phyloP scores from a whole-genome alignment of 2,888 invertebrate species.

The Drosophila pseudotakahashii region DNA sequence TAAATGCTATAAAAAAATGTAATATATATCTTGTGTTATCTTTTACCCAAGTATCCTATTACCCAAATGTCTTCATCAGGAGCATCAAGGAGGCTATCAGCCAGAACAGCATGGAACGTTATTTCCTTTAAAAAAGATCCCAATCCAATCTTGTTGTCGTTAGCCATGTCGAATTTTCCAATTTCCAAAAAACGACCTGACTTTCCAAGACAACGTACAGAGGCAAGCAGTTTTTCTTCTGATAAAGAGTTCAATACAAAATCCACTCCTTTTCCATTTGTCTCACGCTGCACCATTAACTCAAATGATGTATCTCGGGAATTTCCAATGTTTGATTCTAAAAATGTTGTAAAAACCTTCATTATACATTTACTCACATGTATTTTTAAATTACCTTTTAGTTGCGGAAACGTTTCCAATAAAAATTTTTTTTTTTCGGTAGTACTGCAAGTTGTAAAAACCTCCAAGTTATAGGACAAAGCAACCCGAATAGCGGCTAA shows the following conservation, averaged over 20 bases:
- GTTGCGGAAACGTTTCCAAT: constrained; percentile 85
- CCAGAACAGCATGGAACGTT: constrained; percentile 91
- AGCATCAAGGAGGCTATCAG: constrained; percentile 88
- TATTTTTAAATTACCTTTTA: constrained; percentile 85
- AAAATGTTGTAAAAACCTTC: not conserved
- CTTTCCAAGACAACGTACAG: constrained; percentile 86
- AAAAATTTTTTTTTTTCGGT: constrained; percentile 88
- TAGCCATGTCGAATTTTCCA: constrained; percentile 92
- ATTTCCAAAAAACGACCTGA: constrained; percentile 92
- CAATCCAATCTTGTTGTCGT: constrained; percentile 88
- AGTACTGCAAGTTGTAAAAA: constrained; percentile 90
- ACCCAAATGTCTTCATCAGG: constrained; percentile 83
- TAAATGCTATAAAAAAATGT: constrained; percentile 80
- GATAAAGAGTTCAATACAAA: constrained; percentile 95
- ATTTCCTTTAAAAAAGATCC: constrained; percentile 89
- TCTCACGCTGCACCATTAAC: constrained; percentile 91
- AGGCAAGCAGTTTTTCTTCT: constrained; percentile 94
- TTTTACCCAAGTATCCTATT: constrained; percentile 11
- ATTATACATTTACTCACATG: constrained; percentile 79
- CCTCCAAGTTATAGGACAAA: constrained; percentile 87
- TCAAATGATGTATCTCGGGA: constrained; percentile 95
- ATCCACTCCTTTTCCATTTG: constrained; percentile 95
- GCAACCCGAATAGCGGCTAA: constrained; percentile 91
- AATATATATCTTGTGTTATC: not conserved
- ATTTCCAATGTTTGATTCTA: constrained; percentile 90